These are phyloP conservation scores for Crenuchus spilurus DNA, from an alignment of 2,797 vertebrate genomes.

Conservation along the genomic window DNA sequence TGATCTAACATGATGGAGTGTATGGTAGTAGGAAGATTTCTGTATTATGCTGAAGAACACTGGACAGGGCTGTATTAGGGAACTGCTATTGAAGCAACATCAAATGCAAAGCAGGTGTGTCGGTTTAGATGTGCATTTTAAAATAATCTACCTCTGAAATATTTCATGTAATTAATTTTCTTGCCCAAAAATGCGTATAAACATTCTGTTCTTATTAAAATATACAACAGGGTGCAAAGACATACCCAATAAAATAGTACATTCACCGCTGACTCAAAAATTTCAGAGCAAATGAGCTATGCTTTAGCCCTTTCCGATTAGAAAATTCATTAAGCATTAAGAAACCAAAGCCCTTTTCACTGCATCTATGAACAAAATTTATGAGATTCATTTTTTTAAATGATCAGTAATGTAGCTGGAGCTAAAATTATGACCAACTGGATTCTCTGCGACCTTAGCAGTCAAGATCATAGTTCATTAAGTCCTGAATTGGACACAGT, in stretches of 20 bases:
- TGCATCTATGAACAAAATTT: constrained; percentile 18
- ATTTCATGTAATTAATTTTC: constrained; percentile 7
- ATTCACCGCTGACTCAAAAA: constrained; percentile 26
- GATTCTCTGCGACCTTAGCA: constrained; percentile 24
- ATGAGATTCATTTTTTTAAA: constrained; percentile 31
- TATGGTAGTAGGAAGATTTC: background rate
- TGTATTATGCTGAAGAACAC: background rate
- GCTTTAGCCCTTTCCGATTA: constrained; percentile 16
- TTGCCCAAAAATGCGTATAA: constrained; percentile 5
- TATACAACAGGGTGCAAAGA: constrained; percentile 12
- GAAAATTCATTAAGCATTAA: constrained; percentile 32
- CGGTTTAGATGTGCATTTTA: background rate
- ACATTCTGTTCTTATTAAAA: background rate
- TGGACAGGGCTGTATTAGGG: background rate
- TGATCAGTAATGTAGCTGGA: constrained; percentile 8
- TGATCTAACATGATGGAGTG: background rate
- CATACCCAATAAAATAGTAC: constrained; percentile 1
- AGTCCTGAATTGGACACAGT: background rate
- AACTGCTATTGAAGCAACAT: background rate
- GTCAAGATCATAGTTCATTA: background rate
- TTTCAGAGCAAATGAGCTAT: constrained; percentile 15
- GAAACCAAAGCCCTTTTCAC: background rate
- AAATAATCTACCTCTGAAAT: constrained; percentile 26
- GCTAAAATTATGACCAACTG: constrained; percentile 27
- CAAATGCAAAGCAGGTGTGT: constrained; percentile 34